Percentiles rank a stretch among this genome's conserved stretches.
These are phyloP conservation scores for Drosophila meridiana DNA, from an alignment of 2,888 invertebrate species.

Conservation along the genomic window DNA sequence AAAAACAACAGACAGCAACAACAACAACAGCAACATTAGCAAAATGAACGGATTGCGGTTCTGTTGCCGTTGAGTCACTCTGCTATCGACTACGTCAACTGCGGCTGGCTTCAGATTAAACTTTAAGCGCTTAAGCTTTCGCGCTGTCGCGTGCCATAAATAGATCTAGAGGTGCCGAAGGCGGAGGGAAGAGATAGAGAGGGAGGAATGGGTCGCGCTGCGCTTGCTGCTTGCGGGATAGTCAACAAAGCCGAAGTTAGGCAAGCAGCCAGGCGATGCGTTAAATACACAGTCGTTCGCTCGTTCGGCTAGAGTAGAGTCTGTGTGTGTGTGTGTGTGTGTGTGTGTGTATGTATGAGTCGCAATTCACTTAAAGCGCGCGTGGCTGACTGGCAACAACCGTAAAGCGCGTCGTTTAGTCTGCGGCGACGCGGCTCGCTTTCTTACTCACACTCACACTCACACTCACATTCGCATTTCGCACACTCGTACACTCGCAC, in stretches of 20 bases:
- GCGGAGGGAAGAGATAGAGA: background rate
- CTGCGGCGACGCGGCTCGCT: conserved; percentile 15
- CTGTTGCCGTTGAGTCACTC: conserved; percentile 21
- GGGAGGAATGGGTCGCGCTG: background rate
- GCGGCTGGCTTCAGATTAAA: background rate
- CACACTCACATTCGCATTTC: background rate
- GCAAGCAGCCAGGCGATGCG: background rate
- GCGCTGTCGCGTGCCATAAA: conserved; percentile 26
- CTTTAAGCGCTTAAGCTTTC: conserved; percentile 1
- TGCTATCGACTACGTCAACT: background rate
- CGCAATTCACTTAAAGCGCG: conserved; percentile 2
- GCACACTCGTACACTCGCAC: background rate
- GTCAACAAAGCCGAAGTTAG: background rate
- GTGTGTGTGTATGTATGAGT: background rate
- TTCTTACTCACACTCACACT: background rate
- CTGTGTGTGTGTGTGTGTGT: background rate
- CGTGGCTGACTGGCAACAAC: conserved; percentile 20
- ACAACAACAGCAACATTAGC: conserved; percentile 7
- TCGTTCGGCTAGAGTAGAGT: background rate
- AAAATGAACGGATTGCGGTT: background rate
- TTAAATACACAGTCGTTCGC: background rate
- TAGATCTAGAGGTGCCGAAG: background rate
- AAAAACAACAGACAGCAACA: background rate
- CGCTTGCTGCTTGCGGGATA: background rate
- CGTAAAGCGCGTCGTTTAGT: conserved; percentile 4